Conservation (phyloP, 2,888 invertebrate genomes). For the Fabriciana adippe region DNA sequence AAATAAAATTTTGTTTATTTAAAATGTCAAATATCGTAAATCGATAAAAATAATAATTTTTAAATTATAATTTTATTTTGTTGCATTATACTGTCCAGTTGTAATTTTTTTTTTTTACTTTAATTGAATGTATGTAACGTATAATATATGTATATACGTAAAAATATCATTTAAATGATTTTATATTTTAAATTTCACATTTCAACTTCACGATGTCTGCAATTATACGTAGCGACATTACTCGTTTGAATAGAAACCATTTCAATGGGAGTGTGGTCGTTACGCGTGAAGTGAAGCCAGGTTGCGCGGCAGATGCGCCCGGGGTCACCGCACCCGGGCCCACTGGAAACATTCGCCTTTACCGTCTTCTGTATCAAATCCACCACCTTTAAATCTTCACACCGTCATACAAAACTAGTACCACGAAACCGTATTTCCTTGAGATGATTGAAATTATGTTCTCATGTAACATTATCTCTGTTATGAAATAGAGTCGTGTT, state of each 20-base stretch:
- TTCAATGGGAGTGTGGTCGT: constrained; percentile 57
- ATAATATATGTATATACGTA: too few species aligned
- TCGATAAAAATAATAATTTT: too few species aligned
- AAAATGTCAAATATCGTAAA: too few species aligned
- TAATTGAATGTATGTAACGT: too few species aligned
- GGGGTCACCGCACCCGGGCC: constrained; percentile 70
- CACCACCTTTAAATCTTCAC: constrained; percentile 12
- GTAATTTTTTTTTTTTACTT: too few species aligned
- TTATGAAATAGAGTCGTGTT: constrained; percentile 42
- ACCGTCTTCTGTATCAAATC: constrained; percentile 44
- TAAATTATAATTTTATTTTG: too few species aligned
- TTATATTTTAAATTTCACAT: too few species aligned
- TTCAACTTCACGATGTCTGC: background rate
- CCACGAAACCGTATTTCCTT: constrained; percentile 3
- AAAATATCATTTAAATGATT: too few species aligned
- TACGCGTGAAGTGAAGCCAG: constrained; percentile 60
- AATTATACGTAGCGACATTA: constrained; percentile 28
- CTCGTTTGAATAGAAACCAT: constrained; percentile 33
- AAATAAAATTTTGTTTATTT: too few species aligned
- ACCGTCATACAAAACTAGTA: constrained; percentile 11
- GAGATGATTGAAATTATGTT: constrained; percentile 26
- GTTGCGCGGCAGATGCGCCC: constrained; percentile 64
- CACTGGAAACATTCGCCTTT: constrained; percentile 63
- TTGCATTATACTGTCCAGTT: too few species aligned
- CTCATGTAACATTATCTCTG: constrained; percentile 38